phyloP scores from a whole-genome alignment of 2,888 invertebrate genomes.

The Rotaria magnacalcarata region DNA sequence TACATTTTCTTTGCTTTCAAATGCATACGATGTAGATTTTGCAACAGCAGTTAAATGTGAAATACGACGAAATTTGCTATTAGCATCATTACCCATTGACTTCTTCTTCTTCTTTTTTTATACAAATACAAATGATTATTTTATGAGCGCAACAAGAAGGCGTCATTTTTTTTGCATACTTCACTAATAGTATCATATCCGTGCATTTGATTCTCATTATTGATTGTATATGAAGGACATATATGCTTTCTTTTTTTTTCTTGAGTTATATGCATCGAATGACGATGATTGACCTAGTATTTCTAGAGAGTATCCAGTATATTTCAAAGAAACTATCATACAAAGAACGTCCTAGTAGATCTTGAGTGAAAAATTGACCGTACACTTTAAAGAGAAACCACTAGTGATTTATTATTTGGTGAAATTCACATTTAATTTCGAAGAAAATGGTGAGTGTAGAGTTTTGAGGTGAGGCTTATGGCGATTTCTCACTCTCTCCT shows the following conservation, averaged over 20 bases:
- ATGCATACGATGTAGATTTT: not conserved
- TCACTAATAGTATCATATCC: not conserved
- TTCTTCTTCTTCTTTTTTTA: too few species aligned
- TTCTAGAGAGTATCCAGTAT: too few species aligned
- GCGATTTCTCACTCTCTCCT: too few species aligned
- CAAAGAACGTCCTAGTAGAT: too few species aligned
- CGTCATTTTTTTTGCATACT: not conserved
- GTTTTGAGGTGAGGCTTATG: too few species aligned
- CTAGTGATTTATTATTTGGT: too few species aligned
- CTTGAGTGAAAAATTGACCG: too few species aligned
- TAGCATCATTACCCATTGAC: not conserved
- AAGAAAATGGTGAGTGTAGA: too few species aligned
- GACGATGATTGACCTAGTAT: not conserved
- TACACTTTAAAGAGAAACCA: too few species aligned
- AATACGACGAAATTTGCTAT: not conserved
- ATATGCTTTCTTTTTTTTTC: not conserved
- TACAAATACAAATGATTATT: not conserved
- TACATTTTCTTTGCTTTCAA: constrained; percentile 5
- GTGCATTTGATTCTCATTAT: not conserved
- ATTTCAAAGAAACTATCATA: too few species aligned
- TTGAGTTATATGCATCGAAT: not conserved
- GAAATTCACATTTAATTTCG: too few species aligned
- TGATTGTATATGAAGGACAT: not conserved
- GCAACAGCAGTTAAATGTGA: not conserved
- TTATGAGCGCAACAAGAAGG: not conserved